Evolutionary conservation across 2,888 invertebrate species (phyloP).

Genomic region (Synergus umbraculus): DNA sequence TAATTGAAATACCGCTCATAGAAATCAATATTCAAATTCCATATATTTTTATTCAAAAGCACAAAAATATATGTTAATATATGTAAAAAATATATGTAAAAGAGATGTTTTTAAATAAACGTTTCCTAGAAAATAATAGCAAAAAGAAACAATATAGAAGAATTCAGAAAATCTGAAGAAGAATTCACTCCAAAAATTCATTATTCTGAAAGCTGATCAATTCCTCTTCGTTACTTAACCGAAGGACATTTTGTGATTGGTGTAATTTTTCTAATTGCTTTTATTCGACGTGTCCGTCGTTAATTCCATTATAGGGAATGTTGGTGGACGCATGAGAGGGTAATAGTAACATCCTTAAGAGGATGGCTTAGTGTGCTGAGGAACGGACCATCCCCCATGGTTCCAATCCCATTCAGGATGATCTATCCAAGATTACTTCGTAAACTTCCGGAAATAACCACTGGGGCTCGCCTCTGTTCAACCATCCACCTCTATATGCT

Average conservation of each 20-base stretch:
- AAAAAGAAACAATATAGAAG: too few species aligned
- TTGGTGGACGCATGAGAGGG: background rate
- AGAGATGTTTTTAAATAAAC: too few species aligned
- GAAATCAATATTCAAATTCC: background rate
- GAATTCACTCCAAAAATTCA: background rate
- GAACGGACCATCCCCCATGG: slow-evolving; percentile 45
- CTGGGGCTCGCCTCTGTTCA: slow-evolving; percentile 48
- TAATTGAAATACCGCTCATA: slow-evolving; percentile 10
- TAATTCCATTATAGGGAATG: slow-evolving; percentile 3
- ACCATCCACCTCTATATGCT: slow-evolving; percentile 47
- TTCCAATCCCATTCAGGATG: slow-evolving; percentile 50
- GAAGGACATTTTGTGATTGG: background rate
- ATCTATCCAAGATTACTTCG: slow-evolving; percentile 68
- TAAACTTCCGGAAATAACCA: slow-evolving; percentile 69
- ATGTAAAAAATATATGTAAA: too few species aligned
- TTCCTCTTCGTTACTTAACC: background rate
- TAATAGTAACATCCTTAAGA: background rate
- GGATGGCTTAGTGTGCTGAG: slow-evolving; percentile 16
- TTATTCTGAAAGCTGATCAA: background rate
- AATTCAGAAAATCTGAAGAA: too few species aligned
- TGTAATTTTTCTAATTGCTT: slow-evolving; percentile 30
- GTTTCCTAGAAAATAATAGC: too few species aligned
- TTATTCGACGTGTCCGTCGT: slow-evolving; percentile 9
- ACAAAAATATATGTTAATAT: too few species aligned
- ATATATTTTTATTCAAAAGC: background rate